Percentiles rank a stretch among this genome's conserved stretches.
These are phyloP conservation scores for Drosophila greeni DNA, from an alignment of 2,888 invertebrate species.

Conservation along the genomic window DNA sequence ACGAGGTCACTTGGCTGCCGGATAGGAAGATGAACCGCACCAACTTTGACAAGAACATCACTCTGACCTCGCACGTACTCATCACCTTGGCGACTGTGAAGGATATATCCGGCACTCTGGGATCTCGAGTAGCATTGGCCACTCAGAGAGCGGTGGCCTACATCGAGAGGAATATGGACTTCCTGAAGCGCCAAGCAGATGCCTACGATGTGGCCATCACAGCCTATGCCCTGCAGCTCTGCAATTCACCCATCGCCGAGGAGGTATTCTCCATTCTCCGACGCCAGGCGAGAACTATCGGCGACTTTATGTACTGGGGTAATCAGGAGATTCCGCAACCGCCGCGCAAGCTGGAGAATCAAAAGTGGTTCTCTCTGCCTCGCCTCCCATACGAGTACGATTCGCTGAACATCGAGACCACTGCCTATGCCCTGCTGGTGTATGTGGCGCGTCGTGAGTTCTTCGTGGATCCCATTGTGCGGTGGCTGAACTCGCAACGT, in stretches of 20 bases:
- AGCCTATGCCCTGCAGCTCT: conserved; percentile 90
- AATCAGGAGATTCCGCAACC: conserved; percentile 88
- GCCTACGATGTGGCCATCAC: conserved; percentile 93
- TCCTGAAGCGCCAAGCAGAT: conserved; percentile 85
- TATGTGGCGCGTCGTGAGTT: conserved; percentile 91
- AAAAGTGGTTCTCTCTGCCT: conserved; percentile 92
- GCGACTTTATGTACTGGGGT: conserved; percentile 92
- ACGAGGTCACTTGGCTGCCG: conserved; percentile 91
- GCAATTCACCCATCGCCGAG: conserved; percentile 91
- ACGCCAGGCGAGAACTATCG: conserved; percentile 84
- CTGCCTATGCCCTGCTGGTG: conserved; percentile 93
- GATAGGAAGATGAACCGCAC: conserved; percentile 92
- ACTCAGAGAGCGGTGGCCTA: conserved; percentile 87
- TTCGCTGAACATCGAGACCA: conserved; percentile 94
- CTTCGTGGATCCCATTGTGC: conserved; percentile 90
- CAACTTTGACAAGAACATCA: conserved; percentile 84
- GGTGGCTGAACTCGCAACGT: conserved; percentile 93
- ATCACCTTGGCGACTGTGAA: conserved; percentile 91
- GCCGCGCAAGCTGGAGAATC: conserved; percentile 92
- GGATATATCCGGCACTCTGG: conserved; percentile 87
- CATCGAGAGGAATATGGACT: conserved; percentile 89
- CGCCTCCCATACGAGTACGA: conserved; percentile 93
- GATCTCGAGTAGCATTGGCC: conserved; percentile 87
- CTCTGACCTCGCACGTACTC: conserved; percentile 94
- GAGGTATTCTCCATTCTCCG: conserved; percentile 88